Percentiles rank a stretch among this genome's conserved stretches.
phyloP scores from a whole-genome alignment of 2,797 vertebrate genomes.

The Austrolebias charrua region DNA sequence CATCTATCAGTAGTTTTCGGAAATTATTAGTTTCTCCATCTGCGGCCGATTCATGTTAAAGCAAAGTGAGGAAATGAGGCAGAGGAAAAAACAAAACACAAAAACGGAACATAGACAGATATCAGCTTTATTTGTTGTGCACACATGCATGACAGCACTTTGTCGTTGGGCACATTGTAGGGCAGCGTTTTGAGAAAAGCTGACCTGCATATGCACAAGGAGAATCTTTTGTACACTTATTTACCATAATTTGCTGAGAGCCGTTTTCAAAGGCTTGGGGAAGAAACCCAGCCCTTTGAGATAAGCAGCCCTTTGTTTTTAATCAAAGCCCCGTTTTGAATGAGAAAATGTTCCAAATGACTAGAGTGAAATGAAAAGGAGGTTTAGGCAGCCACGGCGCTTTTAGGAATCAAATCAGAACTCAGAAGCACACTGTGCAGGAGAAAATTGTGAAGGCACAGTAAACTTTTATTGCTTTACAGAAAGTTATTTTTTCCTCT shows the following conservation, averaged over 20 bases:
- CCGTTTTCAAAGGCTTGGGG: slow-evolving; percentile 67
- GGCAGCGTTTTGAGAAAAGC: slow-evolving; percentile 52
- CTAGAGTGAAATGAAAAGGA: slow-evolving; percentile 65
- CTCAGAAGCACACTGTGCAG: slow-evolving; percentile 34
- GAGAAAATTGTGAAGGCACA: slow-evolving; percentile 34
- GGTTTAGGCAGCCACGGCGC: slow-evolving; percentile 51
- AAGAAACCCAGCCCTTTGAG: slow-evolving; percentile 75
- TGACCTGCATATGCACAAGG: slow-evolving; percentile 62
- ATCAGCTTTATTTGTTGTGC: slow-evolving; percentile 45
- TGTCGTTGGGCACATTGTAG: slow-evolving; percentile 55
- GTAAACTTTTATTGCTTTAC: slow-evolving; percentile 40
- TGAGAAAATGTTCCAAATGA: slow-evolving; percentile 72
- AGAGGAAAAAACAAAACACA: slow-evolving; percentile 11
- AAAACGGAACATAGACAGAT: slow-evolving; percentile 36
- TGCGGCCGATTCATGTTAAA: slow-evolving; percentile 56
- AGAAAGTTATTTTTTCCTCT: slow-evolving; percentile 24
- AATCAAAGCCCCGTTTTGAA: slow-evolving; percentile 74
- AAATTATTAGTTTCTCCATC: slow-evolving; percentile 68
- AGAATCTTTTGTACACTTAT: slow-evolving; percentile 69
- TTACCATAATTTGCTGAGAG: slow-evolving; percentile 70
- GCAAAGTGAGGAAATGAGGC: slow-evolving; percentile 43
- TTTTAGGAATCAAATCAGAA: slow-evolving; percentile 69
- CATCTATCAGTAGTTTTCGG: slow-evolving; percentile 62
- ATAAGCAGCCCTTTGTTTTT: slow-evolving; percentile 75
- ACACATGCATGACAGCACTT: slow-evolving; percentile 51